Evolutionary conservation across 2,113 vertebrate genomes (phyloP).

Genomic region (Laticauda colubrina): DNA sequence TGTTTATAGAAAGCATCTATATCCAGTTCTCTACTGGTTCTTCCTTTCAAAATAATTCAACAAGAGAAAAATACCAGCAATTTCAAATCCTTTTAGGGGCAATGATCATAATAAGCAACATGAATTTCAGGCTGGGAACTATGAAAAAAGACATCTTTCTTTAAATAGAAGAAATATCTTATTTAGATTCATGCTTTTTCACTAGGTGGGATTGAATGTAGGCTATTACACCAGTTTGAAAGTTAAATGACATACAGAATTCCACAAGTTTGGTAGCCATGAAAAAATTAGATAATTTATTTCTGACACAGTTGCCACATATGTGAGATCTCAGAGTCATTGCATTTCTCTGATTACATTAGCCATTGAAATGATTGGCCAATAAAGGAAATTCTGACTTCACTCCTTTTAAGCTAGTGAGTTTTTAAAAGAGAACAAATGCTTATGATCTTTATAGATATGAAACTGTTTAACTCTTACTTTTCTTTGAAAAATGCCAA

Average conservation of each 20-base stretch:
- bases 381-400: background rate
- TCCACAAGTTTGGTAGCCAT: background rate
- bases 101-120: background rate
- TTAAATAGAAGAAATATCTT: background rate
- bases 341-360: background rate
- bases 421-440: background rate
- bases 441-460: background rate
- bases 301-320: background rate
- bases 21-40: background rate
- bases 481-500: background rate
- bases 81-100: background rate
- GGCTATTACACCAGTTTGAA: background rate
- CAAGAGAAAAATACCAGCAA: background rate
- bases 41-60: background rate
- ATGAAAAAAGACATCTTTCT: background rate
- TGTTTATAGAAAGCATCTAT: background rate
- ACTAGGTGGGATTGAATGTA: background rate
- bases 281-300: background rate
- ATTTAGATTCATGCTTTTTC: background rate
- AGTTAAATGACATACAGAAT: background rate
- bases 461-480: background rate
- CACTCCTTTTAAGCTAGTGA: background rate
- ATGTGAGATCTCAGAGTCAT: background rate
- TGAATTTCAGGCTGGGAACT: background rate
- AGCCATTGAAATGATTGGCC: background rate